phyloP scores from a whole-genome alignment of 1,140 invertebrate species.

The Pararge aegeria region DNA sequence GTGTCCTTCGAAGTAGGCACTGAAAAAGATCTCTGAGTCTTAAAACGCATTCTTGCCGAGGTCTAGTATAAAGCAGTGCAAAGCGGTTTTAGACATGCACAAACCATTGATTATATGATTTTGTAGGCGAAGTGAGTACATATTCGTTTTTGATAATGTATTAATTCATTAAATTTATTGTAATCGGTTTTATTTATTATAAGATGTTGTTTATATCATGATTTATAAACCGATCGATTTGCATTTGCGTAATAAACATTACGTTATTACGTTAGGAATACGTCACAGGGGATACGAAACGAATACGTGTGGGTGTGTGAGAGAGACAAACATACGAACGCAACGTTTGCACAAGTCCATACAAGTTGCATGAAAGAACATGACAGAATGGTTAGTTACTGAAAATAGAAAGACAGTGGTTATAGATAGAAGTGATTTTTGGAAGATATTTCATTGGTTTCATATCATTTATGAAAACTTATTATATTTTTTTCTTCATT shows the following conservation, averaged over 20 bases:
- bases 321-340: constrained; percentile 39
- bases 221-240: too few relatives aligned
- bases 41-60: constrained; percentile 89
- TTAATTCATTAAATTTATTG: not conserved
- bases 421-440: constrained; percentile 26
- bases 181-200: not conserved
- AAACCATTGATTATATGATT: not conserved
- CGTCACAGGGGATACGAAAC: not conserved
- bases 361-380: constrained; percentile 65
- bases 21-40: constrained; percentile 94
- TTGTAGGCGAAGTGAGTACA: not conserved
- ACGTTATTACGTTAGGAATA: not conserved
- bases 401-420: constrained; percentile 47
- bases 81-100: constrained; percentile 25
- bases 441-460: constrained; percentile 31
- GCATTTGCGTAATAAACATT: too few relatives aligned
- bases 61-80: constrained; percentile 43
- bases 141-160: constrained; percentile 26
- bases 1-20: constrained; percentile 91
- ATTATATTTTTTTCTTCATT: too few relatives aligned
- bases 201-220: too few relatives aligned
- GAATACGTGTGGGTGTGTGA: constrained; percentile 26
- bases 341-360: constrained; percentile 50
- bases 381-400: constrained; percentile 52
- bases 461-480: too few relatives aligned